Conservation (phyloP, 2,113 vertebrate species). For the Neopipo cinnamomea region DNA sequence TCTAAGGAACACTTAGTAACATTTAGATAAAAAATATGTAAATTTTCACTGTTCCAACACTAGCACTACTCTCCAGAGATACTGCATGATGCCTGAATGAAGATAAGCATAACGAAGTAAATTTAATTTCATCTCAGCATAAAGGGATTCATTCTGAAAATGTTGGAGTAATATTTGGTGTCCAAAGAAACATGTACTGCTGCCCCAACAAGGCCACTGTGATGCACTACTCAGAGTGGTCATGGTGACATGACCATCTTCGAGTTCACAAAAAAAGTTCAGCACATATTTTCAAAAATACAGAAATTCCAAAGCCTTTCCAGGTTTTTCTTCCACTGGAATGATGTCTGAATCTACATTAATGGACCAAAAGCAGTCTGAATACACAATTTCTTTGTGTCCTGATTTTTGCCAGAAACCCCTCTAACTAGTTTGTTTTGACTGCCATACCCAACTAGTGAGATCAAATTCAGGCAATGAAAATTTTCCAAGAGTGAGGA, state of each 20-base stretch:
- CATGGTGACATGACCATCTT: not conserved
- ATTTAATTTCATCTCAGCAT: not conserved
- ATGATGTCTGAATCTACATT: not conserved
- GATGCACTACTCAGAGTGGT: not conserved
- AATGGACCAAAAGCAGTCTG: not conserved
- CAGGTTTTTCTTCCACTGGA: not conserved
- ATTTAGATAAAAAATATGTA: not conserved
- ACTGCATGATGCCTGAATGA: not conserved
- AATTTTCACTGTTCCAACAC: not conserved
- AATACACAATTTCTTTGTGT: not conserved
- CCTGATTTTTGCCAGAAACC: not conserved
- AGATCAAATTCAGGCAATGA: not conserved
- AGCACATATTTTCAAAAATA: not conserved
- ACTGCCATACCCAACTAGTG: not conserved
- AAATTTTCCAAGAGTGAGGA: not conserved
- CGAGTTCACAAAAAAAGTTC: fast-evolving
- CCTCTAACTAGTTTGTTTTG: not conserved
- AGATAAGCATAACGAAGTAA: not conserved
- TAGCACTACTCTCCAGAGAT: not conserved
- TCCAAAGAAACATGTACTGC: not conserved
- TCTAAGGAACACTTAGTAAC: not conserved
- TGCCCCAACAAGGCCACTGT: not conserved
- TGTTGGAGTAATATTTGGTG: not conserved
- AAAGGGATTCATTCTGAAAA: not conserved
- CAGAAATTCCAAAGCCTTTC: not conserved